Evolutionary conservation across 2,888 invertebrate species (phyloP), one percentile per base, ranked within the genome.

Genomic region (Ophioninae sp.): DNA sequence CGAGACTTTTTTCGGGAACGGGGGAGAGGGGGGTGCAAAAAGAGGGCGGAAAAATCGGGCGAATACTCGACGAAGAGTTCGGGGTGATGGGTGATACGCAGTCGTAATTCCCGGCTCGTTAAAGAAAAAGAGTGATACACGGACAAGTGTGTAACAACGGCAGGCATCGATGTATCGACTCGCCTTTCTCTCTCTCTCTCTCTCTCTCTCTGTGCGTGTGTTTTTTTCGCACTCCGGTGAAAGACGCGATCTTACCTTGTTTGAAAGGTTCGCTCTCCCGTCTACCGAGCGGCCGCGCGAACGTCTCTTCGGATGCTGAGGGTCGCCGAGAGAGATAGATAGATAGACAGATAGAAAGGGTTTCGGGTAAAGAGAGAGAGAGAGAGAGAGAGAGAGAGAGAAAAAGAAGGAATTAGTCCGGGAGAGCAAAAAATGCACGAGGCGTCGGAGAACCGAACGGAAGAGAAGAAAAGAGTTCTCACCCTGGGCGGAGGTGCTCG

Each of bases 401-500:
- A 76, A 56, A 44, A 17, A 64, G 79, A 64, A 65, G 20, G 56
- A 39, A 21, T 41, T 21, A 39, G 20, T 69, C n/a, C 37, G 17
- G 7, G 23, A 72, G n/a, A 20, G 23, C 2, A 8, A 57, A 61
- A 37, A 56, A 23, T 64, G 39, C 13, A 23, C 59, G 23, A 3
- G 13, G 3, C 1, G 20, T 73, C 50, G 61, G n/a, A n/a, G n/a
- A n/a, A n/a, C n/a, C n/a, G n/a, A n/a, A n/a, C n/a, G n/a, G 21
- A 23, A n/a, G 23, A 50, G 50, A 41, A 74, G 23, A 74, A 17
- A 37, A 41, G 39, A 39, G 10, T 8, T 44, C 87, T 89, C 81
- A 93, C 93, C 93, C 90, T 93, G 93, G 86, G 92, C 91, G 82
- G 93, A 93, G 76, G 93, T 93, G 84, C 93, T 93, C 82, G 93